Evolutionary conservation across 2,888 invertebrate species (phyloP), one percentile per base, ranked within the genome.

Genomic region (Noctua pronuba): DNA sequence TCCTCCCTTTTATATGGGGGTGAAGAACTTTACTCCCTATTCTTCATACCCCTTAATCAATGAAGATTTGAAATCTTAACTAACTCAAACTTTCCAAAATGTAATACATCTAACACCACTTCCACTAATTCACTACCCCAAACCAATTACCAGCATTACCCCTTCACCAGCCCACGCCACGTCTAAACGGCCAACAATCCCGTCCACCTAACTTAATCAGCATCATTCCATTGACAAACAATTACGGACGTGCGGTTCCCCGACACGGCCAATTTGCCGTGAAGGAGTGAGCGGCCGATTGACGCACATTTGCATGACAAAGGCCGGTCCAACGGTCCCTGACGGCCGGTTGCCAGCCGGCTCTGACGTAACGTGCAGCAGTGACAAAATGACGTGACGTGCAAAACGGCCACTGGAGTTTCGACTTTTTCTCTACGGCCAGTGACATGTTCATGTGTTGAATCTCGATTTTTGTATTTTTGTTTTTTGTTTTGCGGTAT

Each of bases 251-350:
- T 41, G 83, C 52, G 82, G 87, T 75, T 55, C 49, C 44, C 72
- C 58, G 84, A 84, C 84, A 90, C 87, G 86, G 86, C 87, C 89
- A 88, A 88, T 88, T 91, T 88, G 77, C 76, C 69, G 78, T 78
- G 68, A 78, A 77, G 78, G 73, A 80, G 76, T 78, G 80, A 74
- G 60, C 77, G 66, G 46, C 41, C 72, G 84, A 78, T 81, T 84
- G 83, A 79, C 82, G 66, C 71, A 73, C 77, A 91, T 91, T 91
- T 90, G 84, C 91, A 91, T 91, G 80, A 89, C 91, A 91, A 91
- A 91, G 86, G 82, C 64, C 28, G n/a, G n/a, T 13, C 65, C 62
- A 41, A 65, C 82, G 78, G 77, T 58, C 24, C 44, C 44, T 70
- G 72, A 62, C 44, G 72, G 58, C 78, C 52, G 44, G 18, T 38